Base-by-base conservation (phyloP, 2,888 invertebrate genomes). In the Acrobasis repandana region DNA sequence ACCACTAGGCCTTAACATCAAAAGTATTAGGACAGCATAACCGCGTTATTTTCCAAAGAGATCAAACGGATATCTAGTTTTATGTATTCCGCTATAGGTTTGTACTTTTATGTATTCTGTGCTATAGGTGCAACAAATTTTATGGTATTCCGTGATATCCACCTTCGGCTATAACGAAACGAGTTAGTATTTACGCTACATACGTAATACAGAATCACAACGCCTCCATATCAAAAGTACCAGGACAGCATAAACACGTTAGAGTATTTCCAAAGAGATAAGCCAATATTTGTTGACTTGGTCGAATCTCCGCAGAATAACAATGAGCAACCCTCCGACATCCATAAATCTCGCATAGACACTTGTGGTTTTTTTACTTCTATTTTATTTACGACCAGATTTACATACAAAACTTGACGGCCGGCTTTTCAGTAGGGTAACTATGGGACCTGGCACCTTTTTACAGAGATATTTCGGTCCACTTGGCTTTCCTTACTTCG, bases 331-430 rank as follows among this genome's bases (percentile, higher is more conserved):
- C 10, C 52, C 52, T 15, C 18, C 20, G 18, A 14, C 38, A 38
- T 38, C 38, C 38, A 54, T 54, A 54, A 54, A 54, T 54, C 54
- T 54, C 38, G 20, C 18, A 54, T 34, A 54, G 54, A 38, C 54
- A 54, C 20, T 54, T n/a, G 54, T 54, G 38, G 54, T 54, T 54
- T 54, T n/a, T 36, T 33, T n/a, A 52, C 16, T 52, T 51, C 51
- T 54, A 54, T 54, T 38, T 54, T 54, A 54, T 54, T 54, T 54
- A 54, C 54, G 18, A 38, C 9, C 38, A 54, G 38, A 54, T 54
- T 54, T 54, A 38, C 38, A 38, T 38, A 54, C 18, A 54, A 54
- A 38, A 38, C 36, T 34, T 54, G 54, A 38, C 20, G 54, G 54
- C 43, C 54, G 38, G 20, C 38, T 16, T 36, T 38, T 36, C 10